A percentile compares a stretch with the other conserved stretches of the same genome.
These are phyloP conservation scores for Chinchilla lanigera DNA, from an alignment of 2,113 vertebrate genomes.

Conservation along the genomic window DNA sequence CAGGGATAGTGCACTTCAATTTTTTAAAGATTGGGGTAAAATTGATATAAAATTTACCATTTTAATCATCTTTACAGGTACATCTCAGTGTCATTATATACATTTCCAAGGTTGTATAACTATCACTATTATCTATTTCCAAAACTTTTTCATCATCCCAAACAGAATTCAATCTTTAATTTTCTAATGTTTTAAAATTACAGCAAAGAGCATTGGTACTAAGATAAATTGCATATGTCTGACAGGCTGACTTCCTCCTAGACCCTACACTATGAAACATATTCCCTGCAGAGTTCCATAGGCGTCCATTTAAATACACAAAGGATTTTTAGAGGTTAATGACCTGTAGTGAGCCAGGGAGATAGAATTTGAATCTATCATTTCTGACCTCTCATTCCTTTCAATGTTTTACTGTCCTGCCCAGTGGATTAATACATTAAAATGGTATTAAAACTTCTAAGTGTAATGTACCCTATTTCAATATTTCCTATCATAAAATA, in stretches of 20 bases:
- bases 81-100: not conserved
- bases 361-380: not conserved
- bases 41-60: not conserved
- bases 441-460: not conserved
- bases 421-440: not conserved
- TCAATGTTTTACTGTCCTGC: not conserved
- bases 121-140: not conserved
- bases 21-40: not conserved
- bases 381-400: slow-evolving; percentile 15
- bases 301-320: not conserved
- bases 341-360: not conserved
- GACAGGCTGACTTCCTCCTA: not conserved
- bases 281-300: not conserved
- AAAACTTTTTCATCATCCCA: not conserved
- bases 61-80: not conserved
- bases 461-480: not conserved
- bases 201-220: not conserved
- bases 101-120: not conserved
- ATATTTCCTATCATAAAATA: not conserved
- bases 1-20: not conserved
- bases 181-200: not conserved
- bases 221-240: not conserved
- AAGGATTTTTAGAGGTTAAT: not conserved
- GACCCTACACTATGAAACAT: not conserved
- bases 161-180: slow-evolving; percentile 12